A percentile compares a stretch with the other conserved stretches of the same genome.
These are phyloP conservation scores for Malurus cyaneus DNA, from an alignment of 2,113 vertebrate species.

Conservation along the genomic window DNA sequence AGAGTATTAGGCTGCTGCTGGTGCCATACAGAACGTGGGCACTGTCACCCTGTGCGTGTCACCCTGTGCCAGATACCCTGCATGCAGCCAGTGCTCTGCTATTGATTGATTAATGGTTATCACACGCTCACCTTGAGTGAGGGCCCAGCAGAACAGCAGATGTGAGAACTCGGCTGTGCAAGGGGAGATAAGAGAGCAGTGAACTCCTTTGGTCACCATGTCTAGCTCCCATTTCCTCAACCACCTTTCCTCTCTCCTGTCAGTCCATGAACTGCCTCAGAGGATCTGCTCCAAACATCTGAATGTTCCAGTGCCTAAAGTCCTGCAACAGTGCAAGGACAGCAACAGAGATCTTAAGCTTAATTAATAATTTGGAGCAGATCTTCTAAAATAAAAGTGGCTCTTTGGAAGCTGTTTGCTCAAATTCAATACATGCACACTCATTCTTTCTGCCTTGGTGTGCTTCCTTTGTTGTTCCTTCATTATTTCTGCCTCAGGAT, in stretches of 20 bases:
- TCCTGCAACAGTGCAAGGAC: not conserved
- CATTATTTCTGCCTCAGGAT: not conserved
- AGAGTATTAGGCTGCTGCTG: not conserved
- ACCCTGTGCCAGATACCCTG: not conserved
- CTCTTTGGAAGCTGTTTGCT: not conserved
- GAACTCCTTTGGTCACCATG: not conserved
- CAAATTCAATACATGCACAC: not conserved
- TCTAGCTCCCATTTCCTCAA: not conserved
- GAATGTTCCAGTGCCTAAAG: not conserved
- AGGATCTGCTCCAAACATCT: not conserved
- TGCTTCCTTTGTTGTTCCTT: not conserved
- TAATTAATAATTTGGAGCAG: not conserved
- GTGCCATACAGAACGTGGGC: not conserved
- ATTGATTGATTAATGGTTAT: not conserved
- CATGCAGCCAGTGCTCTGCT: accelerated
- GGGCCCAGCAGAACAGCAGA: not conserved
- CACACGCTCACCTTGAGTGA: not conserved
- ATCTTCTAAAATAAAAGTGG: not conserved
- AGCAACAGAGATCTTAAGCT: not conserved
- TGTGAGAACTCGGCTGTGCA: not conserved
- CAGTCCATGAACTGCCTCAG: not conserved
- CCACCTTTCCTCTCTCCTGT: not conserved
- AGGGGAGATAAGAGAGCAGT: not conserved
- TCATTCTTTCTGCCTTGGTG: not conserved
- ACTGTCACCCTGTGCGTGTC: not conserved